Conservation (phyloP, 2,113 vertebrate species). For the Cygnus atratus region DNA sequence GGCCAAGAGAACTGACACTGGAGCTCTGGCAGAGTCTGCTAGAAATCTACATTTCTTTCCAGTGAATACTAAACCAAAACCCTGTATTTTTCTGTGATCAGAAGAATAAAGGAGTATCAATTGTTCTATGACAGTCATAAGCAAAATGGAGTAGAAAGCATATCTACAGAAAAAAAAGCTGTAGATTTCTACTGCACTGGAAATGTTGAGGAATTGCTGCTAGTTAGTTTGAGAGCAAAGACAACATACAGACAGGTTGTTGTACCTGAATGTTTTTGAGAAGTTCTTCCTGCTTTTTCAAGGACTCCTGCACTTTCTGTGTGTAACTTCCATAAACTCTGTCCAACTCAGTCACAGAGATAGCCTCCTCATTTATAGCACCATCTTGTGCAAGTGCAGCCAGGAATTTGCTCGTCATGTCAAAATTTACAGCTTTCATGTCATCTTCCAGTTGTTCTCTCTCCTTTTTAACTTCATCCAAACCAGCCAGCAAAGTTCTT, state of each 20-base stretch:
- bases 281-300: conserved; percentile 90
- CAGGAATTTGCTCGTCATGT: conserved; percentile 92
- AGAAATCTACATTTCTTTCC: not conserved
- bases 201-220: not conserved
- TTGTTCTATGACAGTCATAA: not conserved
- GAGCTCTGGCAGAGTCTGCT: not conserved
- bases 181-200: not conserved
- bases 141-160: not conserved
- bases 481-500: conserved; percentile 81
- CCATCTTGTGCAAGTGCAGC: conserved; percentile 90
- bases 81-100: not conserved
- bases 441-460: conserved; percentile 91
- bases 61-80: not conserved
- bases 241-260: not conserved
- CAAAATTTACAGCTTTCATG: conserved; percentile 91
- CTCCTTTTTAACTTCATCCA: conserved; percentile 92
- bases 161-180: not conserved
- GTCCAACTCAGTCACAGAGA: conserved; percentile 89
- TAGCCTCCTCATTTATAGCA: conserved; percentile 92
- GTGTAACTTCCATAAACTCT: conserved; percentile 88
- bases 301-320: conserved; percentile 86
- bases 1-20: not conserved
- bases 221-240: not conserved
- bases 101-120: not conserved
- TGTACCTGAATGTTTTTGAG: conserved; percentile 86